phyloP scores from a whole-genome alignment of 2,113 vertebrate species.

The Chloroceryle aenea region DNA sequence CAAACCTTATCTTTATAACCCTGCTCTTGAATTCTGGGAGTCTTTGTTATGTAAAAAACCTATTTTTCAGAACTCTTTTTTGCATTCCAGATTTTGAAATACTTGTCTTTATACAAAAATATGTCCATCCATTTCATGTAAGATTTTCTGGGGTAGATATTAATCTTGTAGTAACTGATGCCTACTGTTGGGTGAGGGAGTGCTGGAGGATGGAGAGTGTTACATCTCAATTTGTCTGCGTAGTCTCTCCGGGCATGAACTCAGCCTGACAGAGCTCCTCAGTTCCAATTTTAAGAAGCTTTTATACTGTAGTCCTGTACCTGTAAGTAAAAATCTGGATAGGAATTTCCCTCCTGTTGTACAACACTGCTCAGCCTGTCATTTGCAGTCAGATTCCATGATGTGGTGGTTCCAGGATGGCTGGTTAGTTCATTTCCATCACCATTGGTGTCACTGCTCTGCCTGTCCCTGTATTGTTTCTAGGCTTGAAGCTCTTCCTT shows the following conservation, averaged over 20 bases:
- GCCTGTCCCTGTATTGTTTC: not conserved
- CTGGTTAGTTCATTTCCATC: not conserved
- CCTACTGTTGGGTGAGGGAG: not conserved
- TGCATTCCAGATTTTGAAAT: slow-evolving; percentile 5
- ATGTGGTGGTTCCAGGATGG: not conserved
- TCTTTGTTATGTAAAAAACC: not conserved
- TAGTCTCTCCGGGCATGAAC: not conserved
- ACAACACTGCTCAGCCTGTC: not conserved
- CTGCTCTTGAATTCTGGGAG: not conserved
- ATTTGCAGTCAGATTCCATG: not conserved
- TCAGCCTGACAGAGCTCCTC: not conserved
- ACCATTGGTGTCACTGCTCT: not conserved
- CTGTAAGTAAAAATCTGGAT: not conserved
- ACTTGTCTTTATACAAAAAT: not conserved
- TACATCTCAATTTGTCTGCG: not conserved
- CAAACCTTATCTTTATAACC: not conserved
- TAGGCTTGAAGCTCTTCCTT: not conserved
- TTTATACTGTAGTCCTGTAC: not conserved
- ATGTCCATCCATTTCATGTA: slow-evolving; percentile 54
- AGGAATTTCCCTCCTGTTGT: not conserved
- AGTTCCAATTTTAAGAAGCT: not conserved
- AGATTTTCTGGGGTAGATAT: not conserved
- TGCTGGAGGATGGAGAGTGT: not conserved
- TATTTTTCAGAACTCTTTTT: slow-evolving; percentile 7
- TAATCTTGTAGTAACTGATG: not conserved